Conservation (phyloP, 2,888 invertebrate genomes). For the Zygothrica quintamaculata region DNA sequence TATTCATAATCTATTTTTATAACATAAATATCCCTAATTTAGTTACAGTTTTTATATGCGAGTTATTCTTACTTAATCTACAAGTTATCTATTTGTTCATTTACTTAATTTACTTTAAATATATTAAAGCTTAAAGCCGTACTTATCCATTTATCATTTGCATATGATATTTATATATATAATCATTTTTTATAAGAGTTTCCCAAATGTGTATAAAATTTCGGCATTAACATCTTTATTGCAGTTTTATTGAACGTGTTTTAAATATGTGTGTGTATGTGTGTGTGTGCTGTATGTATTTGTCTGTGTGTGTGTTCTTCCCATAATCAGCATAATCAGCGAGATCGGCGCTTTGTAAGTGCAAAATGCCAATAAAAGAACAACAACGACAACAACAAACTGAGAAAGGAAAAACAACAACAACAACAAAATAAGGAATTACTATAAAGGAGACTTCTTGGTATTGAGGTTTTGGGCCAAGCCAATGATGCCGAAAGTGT, state of each 20-base stretch:
- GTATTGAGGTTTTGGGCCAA: slow-evolving; percentile 50
- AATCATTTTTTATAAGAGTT: too few species aligned
- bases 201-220: too few species aligned
- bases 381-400: slow-evolving; percentile 27
- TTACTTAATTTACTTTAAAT: too few species aligned
- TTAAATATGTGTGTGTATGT: not conserved
- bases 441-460: slow-evolving; percentile 49
- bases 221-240: not conserved
- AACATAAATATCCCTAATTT: too few species aligned
- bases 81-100: too few species aligned
- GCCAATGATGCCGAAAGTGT: slow-evolving; percentile 65
- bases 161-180: too few species aligned
- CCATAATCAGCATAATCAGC: slow-evolving; percentile 75
- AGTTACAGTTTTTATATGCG: too few species aligned
- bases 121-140: too few species aligned
- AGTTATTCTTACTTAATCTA: too few species aligned
- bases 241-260: not conserved
- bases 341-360: slow-evolving; percentile 78
- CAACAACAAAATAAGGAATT: slow-evolving; percentile 3
- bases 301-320: slow-evolving; percentile 49
- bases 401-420: too few species aligned
- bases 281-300: not conserved
- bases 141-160: too few species aligned
- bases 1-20: too few species aligned
- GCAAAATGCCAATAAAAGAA: slow-evolving; percentile 72